Conservation (phyloP, 2,888 invertebrate species). For the Nemapogon koenigi region DNA sequence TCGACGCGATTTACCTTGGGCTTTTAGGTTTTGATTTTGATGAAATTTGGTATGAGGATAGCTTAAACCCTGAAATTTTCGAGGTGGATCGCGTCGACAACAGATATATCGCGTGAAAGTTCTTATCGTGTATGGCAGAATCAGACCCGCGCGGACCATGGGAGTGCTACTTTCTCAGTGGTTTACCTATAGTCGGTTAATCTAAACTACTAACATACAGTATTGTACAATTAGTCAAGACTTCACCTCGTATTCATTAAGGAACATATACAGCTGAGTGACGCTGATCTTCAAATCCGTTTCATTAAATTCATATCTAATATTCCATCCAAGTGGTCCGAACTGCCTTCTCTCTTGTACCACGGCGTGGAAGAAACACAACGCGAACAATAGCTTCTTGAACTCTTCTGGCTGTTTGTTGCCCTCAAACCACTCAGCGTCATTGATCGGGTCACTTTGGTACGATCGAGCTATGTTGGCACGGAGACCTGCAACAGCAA, state of each 20-base stretch:
- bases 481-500: slow-evolving; percentile 64
- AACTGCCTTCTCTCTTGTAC: slow-evolving; percentile 91
- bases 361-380: slow-evolving; percentile 95
- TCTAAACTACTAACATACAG: too few species aligned
- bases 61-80: too few species aligned
- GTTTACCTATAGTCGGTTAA: too few species aligned
- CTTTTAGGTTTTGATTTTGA: too few species aligned
- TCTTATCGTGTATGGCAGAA: too few species aligned
- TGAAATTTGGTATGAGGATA: too few species aligned
- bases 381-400: slow-evolving; percentile 84
- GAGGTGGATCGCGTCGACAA: too few species aligned
- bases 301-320: slow-evolving; percentile 94
- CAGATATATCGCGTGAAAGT: too few species aligned
- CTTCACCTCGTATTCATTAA: slow-evolving; percentile 76
- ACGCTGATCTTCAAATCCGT: slow-evolving; percentile 91
- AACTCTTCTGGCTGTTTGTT: slow-evolving; percentile 78
- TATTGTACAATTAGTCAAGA: too few species aligned
- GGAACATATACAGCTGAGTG: slow-evolving; percentile 86
- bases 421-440: slow-evolving; percentile 86
- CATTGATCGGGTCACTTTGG: slow-evolving; percentile 85
- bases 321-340: slow-evolving; percentile 95
- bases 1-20: too few species aligned
- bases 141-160: too few species aligned
- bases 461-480: slow-evolving; percentile 88
- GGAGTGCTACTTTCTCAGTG: too few species aligned